Evolutionary conservation across 2,888 invertebrate genomes (phyloP).

Genomic region (Helobdella robusta): DNA sequence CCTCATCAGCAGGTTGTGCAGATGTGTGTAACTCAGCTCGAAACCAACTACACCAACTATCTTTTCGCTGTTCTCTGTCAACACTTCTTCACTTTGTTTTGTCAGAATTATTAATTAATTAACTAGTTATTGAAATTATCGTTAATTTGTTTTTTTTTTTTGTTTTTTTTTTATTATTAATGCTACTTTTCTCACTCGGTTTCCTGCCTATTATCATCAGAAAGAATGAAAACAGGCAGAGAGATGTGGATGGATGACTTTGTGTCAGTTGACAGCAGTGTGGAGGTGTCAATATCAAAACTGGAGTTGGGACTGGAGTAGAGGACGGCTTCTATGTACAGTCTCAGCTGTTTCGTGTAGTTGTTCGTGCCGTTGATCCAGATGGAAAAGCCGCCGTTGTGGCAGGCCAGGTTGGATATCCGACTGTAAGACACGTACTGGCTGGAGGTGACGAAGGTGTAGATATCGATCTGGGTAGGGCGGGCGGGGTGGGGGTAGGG

Average conservation of each 20-base stretch:
- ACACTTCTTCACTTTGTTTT: too few relatives aligned
- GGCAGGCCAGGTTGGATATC: constrained; percentile 7
- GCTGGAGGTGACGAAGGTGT: constrained; percentile 9
- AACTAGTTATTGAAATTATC: too few relatives aligned
- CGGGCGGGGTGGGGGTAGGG: neutral
- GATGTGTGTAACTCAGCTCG: neutral
- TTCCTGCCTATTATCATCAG: too few relatives aligned
- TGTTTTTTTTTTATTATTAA: too few relatives aligned
- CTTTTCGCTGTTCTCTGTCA: neutral
- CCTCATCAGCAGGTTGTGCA: neutral
- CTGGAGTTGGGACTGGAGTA: constrained; percentile 10
- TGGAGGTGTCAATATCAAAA: constrained; percentile 1
- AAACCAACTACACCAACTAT: constrained; percentile 10
- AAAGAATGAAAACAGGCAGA: too few relatives aligned
- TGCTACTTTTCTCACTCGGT: too few relatives aligned
- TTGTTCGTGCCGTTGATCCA: constrained; percentile 12
- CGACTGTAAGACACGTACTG: constrained; percentile 3
- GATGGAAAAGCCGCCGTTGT: constrained; percentile 4
- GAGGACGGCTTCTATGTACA: neutral
- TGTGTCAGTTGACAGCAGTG: too few relatives aligned
- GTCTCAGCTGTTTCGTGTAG: neutral
- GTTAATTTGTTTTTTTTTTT: too few relatives aligned
- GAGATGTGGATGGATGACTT: too few relatives aligned
- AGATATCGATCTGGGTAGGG: constrained; percentile 4
- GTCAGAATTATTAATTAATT: too few relatives aligned